phyloP scores from a whole-genome alignment of 2,113 vertebrate species.

The Pristiophorus japonicus region DNA sequence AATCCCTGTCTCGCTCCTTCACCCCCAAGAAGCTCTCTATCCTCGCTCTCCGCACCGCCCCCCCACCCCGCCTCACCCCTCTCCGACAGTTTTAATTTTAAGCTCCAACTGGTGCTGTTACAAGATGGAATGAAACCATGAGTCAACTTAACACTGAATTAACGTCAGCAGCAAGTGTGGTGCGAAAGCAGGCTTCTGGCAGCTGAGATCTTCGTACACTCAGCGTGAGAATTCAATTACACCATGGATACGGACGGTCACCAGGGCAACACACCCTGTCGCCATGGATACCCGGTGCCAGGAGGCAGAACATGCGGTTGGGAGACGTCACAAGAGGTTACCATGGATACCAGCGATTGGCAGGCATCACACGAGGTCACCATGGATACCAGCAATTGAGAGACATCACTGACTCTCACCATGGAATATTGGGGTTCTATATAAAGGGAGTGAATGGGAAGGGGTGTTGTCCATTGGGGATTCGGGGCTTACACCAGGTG shows the following conservation, averaged over 20 bases:
- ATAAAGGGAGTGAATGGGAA: not conserved
- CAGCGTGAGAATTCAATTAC: not conserved
- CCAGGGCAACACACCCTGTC: not conserved
- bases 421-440: not conserved
- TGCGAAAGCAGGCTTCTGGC: not conserved
- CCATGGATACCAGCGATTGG: not conserved
- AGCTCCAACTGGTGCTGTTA: not conserved
- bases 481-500: not conserved
- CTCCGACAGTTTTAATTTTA: not conserved
- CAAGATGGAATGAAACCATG: not conserved
- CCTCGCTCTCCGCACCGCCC: not conserved
- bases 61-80: too few relatives aligned
- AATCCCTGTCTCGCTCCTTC: not conserved
- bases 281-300: not conserved
- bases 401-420: not conserved
- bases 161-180: not conserved
- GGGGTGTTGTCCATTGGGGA: not conserved
- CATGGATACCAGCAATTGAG: not conserved
- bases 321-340: not conserved
- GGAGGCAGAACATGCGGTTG: not conserved
- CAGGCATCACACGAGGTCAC: not conserved
- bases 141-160: not conserved
- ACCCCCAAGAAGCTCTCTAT: not conserved
- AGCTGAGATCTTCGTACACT: not conserved
- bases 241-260: not conserved